Conservation (phyloP, 2,888 invertebrate genomes). For the Yponomeuta evonymella region DNA sequence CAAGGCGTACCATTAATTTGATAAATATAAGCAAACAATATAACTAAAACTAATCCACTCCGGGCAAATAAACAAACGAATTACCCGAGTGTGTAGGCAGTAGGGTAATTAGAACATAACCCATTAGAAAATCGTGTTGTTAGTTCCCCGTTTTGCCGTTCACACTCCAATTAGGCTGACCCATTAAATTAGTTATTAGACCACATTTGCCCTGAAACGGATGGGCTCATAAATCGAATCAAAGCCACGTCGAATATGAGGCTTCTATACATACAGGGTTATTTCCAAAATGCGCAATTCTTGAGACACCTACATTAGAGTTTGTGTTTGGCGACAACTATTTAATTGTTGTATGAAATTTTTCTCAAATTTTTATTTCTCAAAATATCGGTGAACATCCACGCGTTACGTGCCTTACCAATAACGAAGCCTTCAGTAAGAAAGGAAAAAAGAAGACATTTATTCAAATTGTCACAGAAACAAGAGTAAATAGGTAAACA, state of each 20-base stretch:
- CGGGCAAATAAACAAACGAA: slow-evolving; percentile 9
- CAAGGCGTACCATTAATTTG: background rate
- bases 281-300: too few species aligned
- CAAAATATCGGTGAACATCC: too few species aligned
- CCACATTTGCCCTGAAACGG: background rate
- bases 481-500: too few species aligned
- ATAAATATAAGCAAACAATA: background rate
- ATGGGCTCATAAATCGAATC: background rate
- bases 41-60: background rate
- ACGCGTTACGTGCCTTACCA: too few species aligned
- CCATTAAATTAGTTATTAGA: background rate
- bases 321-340: too few species aligned
- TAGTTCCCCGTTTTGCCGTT: background rate
- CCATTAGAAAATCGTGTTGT: background rate
- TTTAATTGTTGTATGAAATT: too few species aligned
- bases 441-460: too few species aligned
- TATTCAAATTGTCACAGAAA: too few species aligned
- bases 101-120: background rate
- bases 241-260: background rate
- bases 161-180: background rate
- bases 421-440: too few species aligned
- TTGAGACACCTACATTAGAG: too few species aligned
- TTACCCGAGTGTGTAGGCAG: slow-evolving; percentile 7
- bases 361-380: too few species aligned
- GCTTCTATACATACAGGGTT: background rate